These are phyloP conservation scores for Meda fulgida DNA, from an alignment of 2,797 vertebrate genomes.

Conservation along the genomic window DNA sequence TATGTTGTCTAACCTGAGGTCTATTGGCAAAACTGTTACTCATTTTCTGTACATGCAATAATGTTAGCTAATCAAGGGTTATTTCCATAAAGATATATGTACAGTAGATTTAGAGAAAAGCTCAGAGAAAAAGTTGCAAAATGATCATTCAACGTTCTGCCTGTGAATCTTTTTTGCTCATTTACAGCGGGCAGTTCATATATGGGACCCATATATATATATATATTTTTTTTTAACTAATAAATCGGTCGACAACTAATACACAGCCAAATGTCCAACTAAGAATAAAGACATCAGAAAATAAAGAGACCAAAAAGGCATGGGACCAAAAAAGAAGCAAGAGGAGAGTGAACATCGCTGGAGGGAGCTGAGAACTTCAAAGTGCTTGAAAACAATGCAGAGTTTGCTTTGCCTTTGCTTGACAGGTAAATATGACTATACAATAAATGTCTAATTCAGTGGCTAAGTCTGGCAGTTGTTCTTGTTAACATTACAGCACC, in stretches of 20 bases:
- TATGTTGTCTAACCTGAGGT: too few relatives aligned
- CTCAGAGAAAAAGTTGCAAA: background rate
- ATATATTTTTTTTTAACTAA: background rate
- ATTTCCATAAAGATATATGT: background rate
- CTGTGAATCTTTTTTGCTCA: background rate
- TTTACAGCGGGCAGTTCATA: background rate
- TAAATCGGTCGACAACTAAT: background rate
- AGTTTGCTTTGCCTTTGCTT: background rate
- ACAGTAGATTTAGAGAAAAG: background rate
- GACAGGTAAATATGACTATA: background rate
- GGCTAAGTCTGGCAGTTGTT: background rate
- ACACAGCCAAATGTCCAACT: background rate
- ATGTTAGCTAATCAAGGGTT: background rate
- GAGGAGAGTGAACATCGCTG: background rate
- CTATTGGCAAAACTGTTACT: background rate
- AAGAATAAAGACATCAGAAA: background rate
- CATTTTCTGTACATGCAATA: background rate
- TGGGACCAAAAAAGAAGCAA: background rate
- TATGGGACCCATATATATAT: too few relatives aligned
- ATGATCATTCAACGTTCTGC: background rate
- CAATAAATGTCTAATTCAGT: background rate
- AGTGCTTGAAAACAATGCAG: background rate
- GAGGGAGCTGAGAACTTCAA: background rate
- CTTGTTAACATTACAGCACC: background rate
- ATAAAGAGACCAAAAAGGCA: background rate